phyloP scores from a whole-genome alignment of 2,113 vertebrate genomes.

The Taurulus bubalis region DNA sequence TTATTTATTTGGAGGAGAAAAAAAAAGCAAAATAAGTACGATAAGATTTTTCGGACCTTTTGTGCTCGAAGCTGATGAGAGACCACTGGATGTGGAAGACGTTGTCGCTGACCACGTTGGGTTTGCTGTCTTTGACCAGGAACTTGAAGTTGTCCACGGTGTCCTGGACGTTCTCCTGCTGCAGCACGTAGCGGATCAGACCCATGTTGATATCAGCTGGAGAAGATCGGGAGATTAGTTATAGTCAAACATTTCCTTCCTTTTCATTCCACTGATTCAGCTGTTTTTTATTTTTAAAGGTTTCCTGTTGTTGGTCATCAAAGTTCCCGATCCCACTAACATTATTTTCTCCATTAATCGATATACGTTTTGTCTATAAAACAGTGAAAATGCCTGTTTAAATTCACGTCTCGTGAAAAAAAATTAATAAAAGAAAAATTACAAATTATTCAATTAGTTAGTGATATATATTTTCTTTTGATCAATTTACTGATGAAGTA shows the following conservation, averaged over 20 bases:
- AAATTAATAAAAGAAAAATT: too few species aligned
- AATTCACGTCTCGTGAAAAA: background rate
- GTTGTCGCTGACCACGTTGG: conserved; percentile 90
- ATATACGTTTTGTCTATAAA: background rate
- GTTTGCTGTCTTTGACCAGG: conserved; percentile 94
- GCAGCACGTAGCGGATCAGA: conserved; percentile 90
- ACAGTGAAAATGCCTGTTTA: background rate
- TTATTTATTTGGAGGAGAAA: background rate
- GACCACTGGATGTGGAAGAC: conserved; percentile 98
- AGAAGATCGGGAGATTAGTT: background rate
- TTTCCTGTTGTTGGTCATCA: background rate
- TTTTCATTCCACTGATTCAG: background rate
- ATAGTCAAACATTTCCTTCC: background rate
- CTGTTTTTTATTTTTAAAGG: background rate
- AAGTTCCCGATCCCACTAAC: too few species aligned
- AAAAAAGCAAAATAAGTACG: too few species aligned
- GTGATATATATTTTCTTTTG: background rate
- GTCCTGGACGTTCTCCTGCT: conserved; percentile 85
- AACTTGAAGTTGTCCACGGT: conserved; percentile 94
- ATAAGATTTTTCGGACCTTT: conserved; percentile 80
- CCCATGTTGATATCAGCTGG: conserved; percentile 95
- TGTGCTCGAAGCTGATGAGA: conserved; percentile 91
- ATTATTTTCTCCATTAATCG: too few species aligned
- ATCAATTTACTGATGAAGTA: background rate
- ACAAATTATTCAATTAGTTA: too few species aligned